Base-by-base conservation (phyloP, 2,888 invertebrate species). In the Ferdinandea cuprea region DNA sequence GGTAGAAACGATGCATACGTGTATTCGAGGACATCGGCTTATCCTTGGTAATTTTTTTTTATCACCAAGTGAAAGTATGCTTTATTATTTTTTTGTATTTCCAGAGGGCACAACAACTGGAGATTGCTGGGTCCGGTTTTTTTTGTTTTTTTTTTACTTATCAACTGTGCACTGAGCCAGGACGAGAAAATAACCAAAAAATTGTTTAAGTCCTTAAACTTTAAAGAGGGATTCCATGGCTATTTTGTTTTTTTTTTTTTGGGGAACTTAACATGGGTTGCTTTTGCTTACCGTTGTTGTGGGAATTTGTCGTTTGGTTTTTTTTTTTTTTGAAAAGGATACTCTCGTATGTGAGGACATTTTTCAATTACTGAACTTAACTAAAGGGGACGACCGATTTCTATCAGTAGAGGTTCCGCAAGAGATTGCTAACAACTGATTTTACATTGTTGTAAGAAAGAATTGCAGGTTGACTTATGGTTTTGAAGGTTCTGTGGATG, bases 21-120 rank as follows among this genome's bases (percentile, higher is more conserved):
- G 54, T 28, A 68, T 63, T 74, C 42, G 50, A 71, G 69, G 80
- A 68, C 69, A 74, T 44, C 65, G 44, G 58, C 50, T 69, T 80
- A 71, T 80, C 74, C 74, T 72, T 65, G 50, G 56, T 32, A 44
- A 63, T 63, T 69, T 80, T 63, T 69, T 80, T 74, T 74, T 58
- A 50, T 63, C 59, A 30, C 28, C 19, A 66, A 19, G 28, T 48
- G 37, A 28, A 63, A 63, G 35, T 42, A 54, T 63, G 37, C 44
- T 54, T 72, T 63, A 72, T 63, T 73, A 73, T 73, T 65, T 65
- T 56, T 25, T 25, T 25, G n/a, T 73, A 56, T 56, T 65, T 65
- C 56, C 73, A 32, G 17, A 54, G 46, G 54, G 42, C 21, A 13
- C 42, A 30, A 9, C 3, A 6, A n/a, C 28, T 42, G 25, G 8